Evolutionary conservation across 2,888 invertebrate genomes (phyloP), one percentile per base, ranked within the genome.

Genomic region (Phortica okadai): DNA sequence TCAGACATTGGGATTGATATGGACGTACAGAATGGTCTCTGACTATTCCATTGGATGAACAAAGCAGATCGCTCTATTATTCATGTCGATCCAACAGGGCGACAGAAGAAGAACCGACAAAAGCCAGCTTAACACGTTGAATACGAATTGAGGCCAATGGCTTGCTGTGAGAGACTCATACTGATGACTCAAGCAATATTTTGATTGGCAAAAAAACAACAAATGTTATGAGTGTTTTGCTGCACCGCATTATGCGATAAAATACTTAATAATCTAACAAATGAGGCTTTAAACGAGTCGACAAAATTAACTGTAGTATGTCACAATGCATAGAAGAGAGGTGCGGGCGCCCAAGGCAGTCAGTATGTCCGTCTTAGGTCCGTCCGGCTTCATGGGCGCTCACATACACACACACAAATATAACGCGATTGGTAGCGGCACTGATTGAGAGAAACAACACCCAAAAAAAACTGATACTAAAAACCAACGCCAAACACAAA

Each of bases 191-290:
- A 86, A 83, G 42, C 64, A 45, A 54, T n/a, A 45, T 72, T 42
- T 54, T 41, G 54, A 72, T 3, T 54, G 41, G 54, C 70, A 72
- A 72, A 72, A 62, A 59, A 62, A 54, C 41, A 21, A 72, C 54
- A 72, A 33, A 33, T 45, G 8, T 21, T n/a, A 62, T 62, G 10
- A 33, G 73, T 79, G 67, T 50, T 73, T 16, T 58, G 75, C 75
- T 77, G 69, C 42, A 50, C 78, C 82, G 87, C 81, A 81, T 83
- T 79, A 87, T 82, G 78, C 79, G 80, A 82, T 81, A 82, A 85
- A 87, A 83, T 80, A 77, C 81, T 56, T 77, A 85, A 74, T 83
- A 78, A 87, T 77, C 81, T 81, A 82, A 80, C 75, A 82, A 84
- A 78, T 78, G 75, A 72, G 54, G 70, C 75, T 64, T 74, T 14